Evolutionary conservation across 2,888 invertebrate genomes (phyloP).

Genomic region (Noctua janthe): DNA sequence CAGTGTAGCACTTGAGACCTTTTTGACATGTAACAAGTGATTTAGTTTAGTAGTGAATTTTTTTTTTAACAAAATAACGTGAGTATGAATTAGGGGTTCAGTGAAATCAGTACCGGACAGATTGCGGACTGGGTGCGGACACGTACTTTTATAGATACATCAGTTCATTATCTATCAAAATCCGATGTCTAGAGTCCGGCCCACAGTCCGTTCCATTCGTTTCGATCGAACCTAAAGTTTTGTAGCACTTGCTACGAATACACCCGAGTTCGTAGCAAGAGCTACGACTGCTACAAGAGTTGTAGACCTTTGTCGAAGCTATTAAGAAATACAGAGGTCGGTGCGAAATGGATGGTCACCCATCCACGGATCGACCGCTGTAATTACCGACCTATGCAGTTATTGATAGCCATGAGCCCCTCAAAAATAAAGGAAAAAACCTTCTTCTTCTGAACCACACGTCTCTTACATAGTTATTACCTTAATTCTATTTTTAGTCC

Average conservation of each 20-base stretch:
- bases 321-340: neutral
- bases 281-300: neutral
- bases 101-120: neutral
- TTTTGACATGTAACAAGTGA: neutral
- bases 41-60: neutral
- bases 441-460: neutral
- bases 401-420: neutral
- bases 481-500: neutral
- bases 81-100: neutral
- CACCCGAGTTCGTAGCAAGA: neutral
- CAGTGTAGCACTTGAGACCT: neutral
- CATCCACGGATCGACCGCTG: neutral
- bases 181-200: too few species aligned
- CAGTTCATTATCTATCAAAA: neutral
- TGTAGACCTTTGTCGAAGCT: neutral
- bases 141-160: neutral
- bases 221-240: neutral
- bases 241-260: conserved; percentile 17
- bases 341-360: neutral
- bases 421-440: neutral
- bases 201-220: neutral
- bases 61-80: too few species aligned
- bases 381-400: too few species aligned
- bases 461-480: neutral
- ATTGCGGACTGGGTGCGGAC: neutral